Conservation (phyloP, 1,140 invertebrate genomes). For the Antheraea pernyi region DNA sequence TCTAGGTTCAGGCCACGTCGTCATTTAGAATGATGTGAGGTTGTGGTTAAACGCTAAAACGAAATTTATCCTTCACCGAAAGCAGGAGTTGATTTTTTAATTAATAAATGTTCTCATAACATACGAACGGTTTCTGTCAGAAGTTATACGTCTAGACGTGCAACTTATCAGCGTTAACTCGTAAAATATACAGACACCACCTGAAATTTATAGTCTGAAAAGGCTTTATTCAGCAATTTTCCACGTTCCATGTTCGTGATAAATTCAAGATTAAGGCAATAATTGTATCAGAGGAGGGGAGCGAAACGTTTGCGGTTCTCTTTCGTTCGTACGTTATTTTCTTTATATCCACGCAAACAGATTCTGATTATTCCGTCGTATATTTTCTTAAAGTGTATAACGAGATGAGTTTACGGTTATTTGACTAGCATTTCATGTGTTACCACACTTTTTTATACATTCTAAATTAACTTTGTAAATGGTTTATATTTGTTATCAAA, state of each 20-base stretch:
- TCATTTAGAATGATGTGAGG: no score
- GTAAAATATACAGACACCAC: constrained; percentile 5
- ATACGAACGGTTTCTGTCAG: no score
- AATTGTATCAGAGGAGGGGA: constrained; percentile 2
- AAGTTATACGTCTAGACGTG: neutral
- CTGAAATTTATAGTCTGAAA: constrained; percentile 11
- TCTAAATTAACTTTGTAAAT: no score
- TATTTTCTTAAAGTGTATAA: neutral
- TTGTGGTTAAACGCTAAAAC: no score
- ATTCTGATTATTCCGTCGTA: neutral
- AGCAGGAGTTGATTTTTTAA: no score
- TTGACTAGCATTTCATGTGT: neutral
- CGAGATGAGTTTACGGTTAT: neutral
- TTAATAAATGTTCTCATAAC: no score
- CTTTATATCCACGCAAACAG: neutral
- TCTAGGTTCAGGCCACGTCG: no score
- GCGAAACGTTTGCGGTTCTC: constrained; percentile 2
- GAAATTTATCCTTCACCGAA: no score
- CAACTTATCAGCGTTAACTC: neutral
- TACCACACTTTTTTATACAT: no score
- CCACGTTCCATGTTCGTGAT: constrained; percentile 11
- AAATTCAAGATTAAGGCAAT: constrained; percentile 13
- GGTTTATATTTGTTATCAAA: no score
- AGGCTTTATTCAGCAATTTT: constrained; percentile 6
- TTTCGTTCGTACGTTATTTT: neutral